Evolutionary conservation across 2,888 invertebrate genomes (phyloP).

Genomic region (Rotaria magnacalcarata): DNA sequence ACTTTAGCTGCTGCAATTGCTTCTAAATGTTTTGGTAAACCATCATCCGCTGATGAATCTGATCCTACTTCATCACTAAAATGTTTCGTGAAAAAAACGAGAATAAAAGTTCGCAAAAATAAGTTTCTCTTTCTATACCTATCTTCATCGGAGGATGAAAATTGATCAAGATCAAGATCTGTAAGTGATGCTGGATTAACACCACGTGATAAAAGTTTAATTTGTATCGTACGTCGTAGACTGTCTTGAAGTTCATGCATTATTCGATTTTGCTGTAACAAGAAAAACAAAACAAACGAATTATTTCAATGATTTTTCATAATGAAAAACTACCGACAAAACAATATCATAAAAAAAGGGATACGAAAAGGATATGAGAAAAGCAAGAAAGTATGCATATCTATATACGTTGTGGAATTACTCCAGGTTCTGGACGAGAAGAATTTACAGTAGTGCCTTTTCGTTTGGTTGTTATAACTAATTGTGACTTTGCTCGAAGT

Average conservation of each 20-base stretch:
- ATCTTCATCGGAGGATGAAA: not conserved
- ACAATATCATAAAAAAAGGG: not conserved
- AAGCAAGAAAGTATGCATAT: not conserved
- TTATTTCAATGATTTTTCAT: not conserved
- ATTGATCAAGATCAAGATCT: slow-evolving; percentile 24
- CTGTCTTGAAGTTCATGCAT: not conserved
- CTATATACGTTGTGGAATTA: not conserved
- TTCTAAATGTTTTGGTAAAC: slow-evolving; percentile 44
- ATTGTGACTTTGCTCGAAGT: not conserved
- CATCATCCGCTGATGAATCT: slow-evolving; percentile 46
- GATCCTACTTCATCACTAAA: slow-evolving; percentile 45
- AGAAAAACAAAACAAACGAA: not conserved
- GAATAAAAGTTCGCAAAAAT: not conserved
- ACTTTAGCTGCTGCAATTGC: slow-evolving; percentile 37
- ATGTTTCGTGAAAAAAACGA: not conserved
- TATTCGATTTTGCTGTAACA: not conserved
- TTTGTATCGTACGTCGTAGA: slow-evolving; percentile 21
- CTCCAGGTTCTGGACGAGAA: not conserved
- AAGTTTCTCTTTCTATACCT: not conserved
- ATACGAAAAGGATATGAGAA: not conserved
- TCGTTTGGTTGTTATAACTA: not conserved
- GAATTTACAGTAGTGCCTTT: not conserved
- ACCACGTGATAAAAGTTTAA: slow-evolving; percentile 26
- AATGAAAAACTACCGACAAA: not conserved
- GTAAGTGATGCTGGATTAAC: not conserved